A percentile compares a stretch with the other conserved stretches of the same genome.
Conservation (phyloP, 2,888 invertebrate genomes). For the Aelia acuminata region DNA sequence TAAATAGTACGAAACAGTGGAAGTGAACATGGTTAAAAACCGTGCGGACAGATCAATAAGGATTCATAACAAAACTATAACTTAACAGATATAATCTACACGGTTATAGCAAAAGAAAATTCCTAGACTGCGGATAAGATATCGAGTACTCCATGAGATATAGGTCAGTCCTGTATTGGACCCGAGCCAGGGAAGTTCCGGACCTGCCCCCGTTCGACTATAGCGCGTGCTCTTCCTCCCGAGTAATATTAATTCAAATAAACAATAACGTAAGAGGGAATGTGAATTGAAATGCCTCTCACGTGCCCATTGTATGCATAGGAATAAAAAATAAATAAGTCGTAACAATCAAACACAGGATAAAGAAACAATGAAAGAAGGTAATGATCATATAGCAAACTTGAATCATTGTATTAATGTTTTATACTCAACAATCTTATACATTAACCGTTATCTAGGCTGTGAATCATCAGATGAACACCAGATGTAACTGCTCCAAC, state of each 20-base stretch:
- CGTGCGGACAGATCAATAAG: neutral
- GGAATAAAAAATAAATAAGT: neutral
- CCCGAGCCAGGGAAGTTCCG: neutral
- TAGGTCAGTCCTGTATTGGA: slow-evolving; percentile 34
- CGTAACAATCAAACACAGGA: neutral
- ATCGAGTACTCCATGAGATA: neutral
- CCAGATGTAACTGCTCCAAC: neutral
- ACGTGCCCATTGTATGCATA: neutral
- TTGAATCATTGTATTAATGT: neutral
- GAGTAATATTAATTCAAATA: neutral
- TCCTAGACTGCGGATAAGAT: neutral
- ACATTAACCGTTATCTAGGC: neutral
- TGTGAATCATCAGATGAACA: neutral
- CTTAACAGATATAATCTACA: neutral
- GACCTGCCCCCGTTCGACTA: neutral
- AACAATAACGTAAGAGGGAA: neutral
- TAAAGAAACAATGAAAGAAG: neutral
- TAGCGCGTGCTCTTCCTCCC: neutral
- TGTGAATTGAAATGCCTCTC: neutral
- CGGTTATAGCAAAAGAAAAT: neutral
- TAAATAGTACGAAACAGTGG: neutral
- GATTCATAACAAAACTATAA: neutral
- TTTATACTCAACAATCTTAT: neutral
- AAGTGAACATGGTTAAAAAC: neutral
- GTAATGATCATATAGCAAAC: neutral